Base-by-base conservation (phyloP, 2,113 vertebrate genomes). In the Tenebrosternarchus preto region DNA sequence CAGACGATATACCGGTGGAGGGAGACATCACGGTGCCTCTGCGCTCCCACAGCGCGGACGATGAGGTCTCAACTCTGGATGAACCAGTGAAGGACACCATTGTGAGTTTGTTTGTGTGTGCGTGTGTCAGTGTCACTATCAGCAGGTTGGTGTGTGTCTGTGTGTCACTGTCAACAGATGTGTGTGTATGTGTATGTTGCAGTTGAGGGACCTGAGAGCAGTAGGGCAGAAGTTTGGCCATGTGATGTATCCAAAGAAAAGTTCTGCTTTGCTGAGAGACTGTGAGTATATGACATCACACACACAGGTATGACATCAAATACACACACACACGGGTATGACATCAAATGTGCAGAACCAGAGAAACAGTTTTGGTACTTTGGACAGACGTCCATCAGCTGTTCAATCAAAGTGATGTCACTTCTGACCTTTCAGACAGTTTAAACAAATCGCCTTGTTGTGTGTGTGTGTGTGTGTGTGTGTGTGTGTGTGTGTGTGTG, bases 151-250 rank as follows among this genome's bases (percentile, higher is more conserved):
- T 24, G 8, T 73, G 33, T 75, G 27, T 67, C 22, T 80, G 19
- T 19, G 9, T 79, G 59, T 64, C n/a, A n/a, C n/a, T n/a, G n/a
- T n/a, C n/a, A n/a, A n/a, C n/a, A n/a, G n/a, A 39, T 55, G 46
- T 68, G 46, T 68, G 27, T 68, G 75, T 66, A 39, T 76, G 68
- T 39, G 80, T 46, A 55, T 86, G 17, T 93, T 93, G 87, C 90
- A 96, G 95, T 88, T 99, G 92, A 92, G 97, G 85, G 97, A 99
- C 84, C 90, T 99, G 80, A 96, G 94, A 82, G 97, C 98, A 0
- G 97, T 99, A 84, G 98, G 96, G 19, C 96, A 96, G 85, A 99
- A 99, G 85, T 99, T 99, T 91, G 84, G 97, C 84, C 97, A 99
- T 24, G 98, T 99, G 56, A 93, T 98, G 91, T 99, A 99, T 64